These are phyloP conservation scores for Acyrthosiphon pisum DNA, from an alignment of 1,140 invertebrate species.

Conservation along the genomic window DNA sequence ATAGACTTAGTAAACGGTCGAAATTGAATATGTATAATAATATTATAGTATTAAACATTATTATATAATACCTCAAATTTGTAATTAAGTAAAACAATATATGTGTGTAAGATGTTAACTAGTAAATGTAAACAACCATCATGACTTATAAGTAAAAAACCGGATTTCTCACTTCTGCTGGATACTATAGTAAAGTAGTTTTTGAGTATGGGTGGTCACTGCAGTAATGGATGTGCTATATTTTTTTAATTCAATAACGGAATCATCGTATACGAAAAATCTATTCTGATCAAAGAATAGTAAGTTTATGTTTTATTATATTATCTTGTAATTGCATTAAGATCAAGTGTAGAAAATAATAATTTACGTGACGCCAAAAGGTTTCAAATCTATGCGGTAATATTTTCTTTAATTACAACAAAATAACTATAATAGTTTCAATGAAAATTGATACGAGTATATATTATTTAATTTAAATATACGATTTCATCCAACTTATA, in stretches of 20 bases:
- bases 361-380: too few species aligned
- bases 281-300: not conserved
- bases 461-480: not conserved
- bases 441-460: not conserved
- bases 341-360: too few species aligned
- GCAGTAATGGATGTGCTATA: not conserved
- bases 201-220: not conserved
- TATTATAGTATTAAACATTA: not conserved
- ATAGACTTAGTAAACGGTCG: not conserved
- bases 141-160: not conserved
- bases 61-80: not conserved
- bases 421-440: not conserved
- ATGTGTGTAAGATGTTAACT: too few species aligned
- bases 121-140: not conserved
- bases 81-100: not conserved
- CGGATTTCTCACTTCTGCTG: not conserved
- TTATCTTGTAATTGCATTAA: too few species aligned
- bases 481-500: not conserved
- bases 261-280: not conserved
- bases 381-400: too few species aligned
- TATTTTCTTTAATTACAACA: not conserved
- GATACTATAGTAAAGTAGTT: not conserved
- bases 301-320: not conserved
- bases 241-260: not conserved
- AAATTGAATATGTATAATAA: not conserved